Base-by-base conservation (phyloP, 1,140 invertebrate genomes). In the Drosophila parabipectinata region DNA sequence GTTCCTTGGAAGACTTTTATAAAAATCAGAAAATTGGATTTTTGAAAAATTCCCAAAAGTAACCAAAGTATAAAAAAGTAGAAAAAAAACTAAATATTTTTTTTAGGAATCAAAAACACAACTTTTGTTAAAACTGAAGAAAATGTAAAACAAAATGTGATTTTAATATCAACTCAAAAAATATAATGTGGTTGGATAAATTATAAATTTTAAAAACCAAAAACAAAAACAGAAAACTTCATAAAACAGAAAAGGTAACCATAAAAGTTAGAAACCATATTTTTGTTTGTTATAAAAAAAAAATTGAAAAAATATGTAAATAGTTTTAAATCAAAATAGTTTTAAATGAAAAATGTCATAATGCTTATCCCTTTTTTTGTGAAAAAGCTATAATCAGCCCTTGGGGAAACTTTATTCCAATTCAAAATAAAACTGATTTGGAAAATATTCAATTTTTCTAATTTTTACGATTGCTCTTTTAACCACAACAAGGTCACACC, bases 401-500 rank as follows among this genome's bases (percentile, higher is more conserved):
- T 28, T 28, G 26, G 5, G 4, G 6, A 28, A 28, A 28, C 6
- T 1, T 5, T 28, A 28, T 6, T 28, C 26, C 26, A 28, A 28
- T 28, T 28, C 1, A 28, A 28, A 28, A 28, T 5, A 28, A 28
- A 28, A 28, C 4, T 28, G 5, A 28, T 28, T 10, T 3, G 9
- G 1, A 10, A 34, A 34, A 34, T 34, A 34, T 10, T 9, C 1
- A 10, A 37, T 37, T 12, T 37, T 37, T 37, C 0, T 12, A 4
- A 37, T 4, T 10, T 37, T 37, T 37, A 10, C 34, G 10, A 12
- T 4, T 53, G 21, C 59, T 45, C 59, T 47, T 67, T 67, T 52
- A 34, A 34, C 63, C 59, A 10, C 34, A 7, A 10, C 59, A 64
- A 67, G 63, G 59, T 64, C 34, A 52, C 45, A 28, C 34, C 37